Evolutionary conservation across 2,888 invertebrate genomes (phyloP), one percentile per base, ranked within the genome.

Genomic region (Drosophila greeni): DNA sequence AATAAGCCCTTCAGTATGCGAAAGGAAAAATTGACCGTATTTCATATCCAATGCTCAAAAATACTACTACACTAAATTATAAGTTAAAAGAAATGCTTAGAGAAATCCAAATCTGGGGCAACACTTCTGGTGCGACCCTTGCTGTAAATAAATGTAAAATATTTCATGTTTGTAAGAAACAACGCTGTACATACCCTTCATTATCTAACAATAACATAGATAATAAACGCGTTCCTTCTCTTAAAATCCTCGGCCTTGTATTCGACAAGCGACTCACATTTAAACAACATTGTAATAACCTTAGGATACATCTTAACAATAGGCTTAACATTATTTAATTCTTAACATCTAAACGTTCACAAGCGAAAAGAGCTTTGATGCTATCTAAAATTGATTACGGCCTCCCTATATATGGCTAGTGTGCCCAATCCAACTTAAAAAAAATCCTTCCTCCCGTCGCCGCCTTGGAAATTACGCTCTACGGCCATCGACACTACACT

Each of bases 321-420:
- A 34, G 34, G 14, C 14, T 33, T 33, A 33, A 33, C 3, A 33
- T 33, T 33, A 33, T 33, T 6, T 14, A 33, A 33, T 33, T 33
- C 33, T 1, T 31, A 31, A 31, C 31, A 31, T 3, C 12, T 31
- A 31, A 5, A 7, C 33, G 12, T 12, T 31, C 12, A 7, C 26
- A 26, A 24, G 24, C 24, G 7, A 24, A 6, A 7, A 24, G 24
- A 24, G 24, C 24, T 24, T 7, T 24, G 7, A 7, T 24, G 24
- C 7, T 24, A 7, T 7, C 26, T 1, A 26, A 26, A 26, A 26
- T 29, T 4, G 33, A n/a, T 8, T n/a, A 16, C 36, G 60, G 14
- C 42, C 52, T 23, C 55, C 65, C 23, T 68, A 61, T 26, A 26
- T 26, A 26, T 33, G 65, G 61, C 20, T 61, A 37, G 54, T 68